Conservation (phyloP, 1,140 invertebrate genomes). For the Cardiocondyla obscurior region DNA sequence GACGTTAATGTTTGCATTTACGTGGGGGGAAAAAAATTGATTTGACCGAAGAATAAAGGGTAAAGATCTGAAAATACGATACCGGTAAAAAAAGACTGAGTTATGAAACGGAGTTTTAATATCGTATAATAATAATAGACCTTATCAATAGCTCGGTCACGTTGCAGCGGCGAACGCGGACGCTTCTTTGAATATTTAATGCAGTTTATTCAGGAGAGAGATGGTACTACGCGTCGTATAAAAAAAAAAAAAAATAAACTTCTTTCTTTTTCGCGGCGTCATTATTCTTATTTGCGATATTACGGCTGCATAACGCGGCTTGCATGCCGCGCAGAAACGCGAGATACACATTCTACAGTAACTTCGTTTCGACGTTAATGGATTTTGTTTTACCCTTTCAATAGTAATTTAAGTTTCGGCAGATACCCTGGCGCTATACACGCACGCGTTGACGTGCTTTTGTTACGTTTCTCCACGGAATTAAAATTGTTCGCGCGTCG, state of each 20-base stretch:
- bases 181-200: constrained; percentile 38
- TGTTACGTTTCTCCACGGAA: not conserved
- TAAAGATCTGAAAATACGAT: not conserved
- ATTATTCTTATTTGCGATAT: constrained; percentile 7
- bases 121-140: constrained; percentile 1
- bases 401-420: not conserved
- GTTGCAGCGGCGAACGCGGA: not conserved
- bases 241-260: too few relatives aligned
- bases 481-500: not conserved
- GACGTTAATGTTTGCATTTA: too few relatives aligned
- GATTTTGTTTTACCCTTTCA: not conserved
- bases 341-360: not conserved
- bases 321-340: not conserved
- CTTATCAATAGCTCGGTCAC: constrained; percentile 29
- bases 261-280: not conserved
- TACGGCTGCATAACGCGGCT: not conserved
- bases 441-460: not conserved
- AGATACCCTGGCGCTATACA: too few relatives aligned
- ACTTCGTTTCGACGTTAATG: not conserved
- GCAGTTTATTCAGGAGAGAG: constrained; percentile 33
- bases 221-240: not conserved
- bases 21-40: too few relatives aligned
- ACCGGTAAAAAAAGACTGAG: not conserved
- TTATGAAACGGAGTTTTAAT: constrained; percentile 39
- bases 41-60: not conserved